Evolutionary conservation across 2,797 vertebrate genomes (phyloP).

Genomic region (Microctenopoma steveboyesi): DNA sequence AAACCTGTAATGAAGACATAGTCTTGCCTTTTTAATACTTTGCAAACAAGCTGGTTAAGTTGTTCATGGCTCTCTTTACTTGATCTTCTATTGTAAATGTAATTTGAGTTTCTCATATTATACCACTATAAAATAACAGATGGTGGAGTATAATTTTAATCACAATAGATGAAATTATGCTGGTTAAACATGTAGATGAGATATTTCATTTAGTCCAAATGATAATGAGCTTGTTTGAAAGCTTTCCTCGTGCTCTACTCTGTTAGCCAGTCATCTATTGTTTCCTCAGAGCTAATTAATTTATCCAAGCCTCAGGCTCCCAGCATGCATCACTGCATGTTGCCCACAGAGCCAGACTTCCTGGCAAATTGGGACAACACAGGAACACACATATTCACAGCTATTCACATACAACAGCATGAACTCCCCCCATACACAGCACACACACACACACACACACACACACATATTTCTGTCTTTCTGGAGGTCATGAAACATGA

Average conservation of each 20-base stretch:
- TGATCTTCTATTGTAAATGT: conserved; percentile 19
- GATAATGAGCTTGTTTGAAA: conserved; percentile 27
- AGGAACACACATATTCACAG: conserved; percentile 28
- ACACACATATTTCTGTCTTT: conserved; percentile 17
- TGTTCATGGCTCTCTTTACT: conserved; percentile 38
- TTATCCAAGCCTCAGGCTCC: conserved; percentile 70
- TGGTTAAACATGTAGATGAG: conserved; percentile 9
- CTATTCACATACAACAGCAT: conserved; percentile 24
- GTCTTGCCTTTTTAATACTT: conserved; percentile 24
- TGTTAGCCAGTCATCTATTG: conserved; percentile 38
- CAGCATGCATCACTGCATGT: conserved; percentile 72
- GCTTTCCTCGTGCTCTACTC: conserved; percentile 9
- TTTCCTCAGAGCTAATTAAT: conserved; percentile 69
- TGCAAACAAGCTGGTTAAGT: conserved; percentile 33
- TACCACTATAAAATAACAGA: conserved; percentile 8
- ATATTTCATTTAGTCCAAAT: conserved; percentile 32
- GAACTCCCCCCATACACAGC: too few species aligned
- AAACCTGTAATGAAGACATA: conserved; percentile 25
- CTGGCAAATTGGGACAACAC: conserved; percentile 54
- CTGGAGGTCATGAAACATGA: conserved; percentile 23
- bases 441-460: background rate
- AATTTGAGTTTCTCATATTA: conserved; percentile 21
- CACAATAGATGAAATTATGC: background rate
- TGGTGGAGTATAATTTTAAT: background rate
- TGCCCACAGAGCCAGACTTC: conserved; percentile 68